Base-by-base conservation (phyloP, 2,888 invertebrate species). In the Cosmopolites sordidus region DNA sequence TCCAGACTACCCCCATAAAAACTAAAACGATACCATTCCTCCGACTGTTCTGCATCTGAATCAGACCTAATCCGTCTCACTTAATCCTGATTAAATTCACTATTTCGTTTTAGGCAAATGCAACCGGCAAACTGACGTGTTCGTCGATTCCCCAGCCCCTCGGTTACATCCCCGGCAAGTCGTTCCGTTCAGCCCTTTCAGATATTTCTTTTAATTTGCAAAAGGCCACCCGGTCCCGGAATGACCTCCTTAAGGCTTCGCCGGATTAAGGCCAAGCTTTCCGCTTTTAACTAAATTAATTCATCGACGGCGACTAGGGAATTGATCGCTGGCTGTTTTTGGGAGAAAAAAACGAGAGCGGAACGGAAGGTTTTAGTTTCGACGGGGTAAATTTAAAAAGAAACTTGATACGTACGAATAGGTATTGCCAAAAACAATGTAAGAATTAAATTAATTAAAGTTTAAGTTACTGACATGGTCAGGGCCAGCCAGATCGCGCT, bases 21-120 rank as follows among this genome's bases (percentile, higher is more conserved):
- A 22, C 22, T 22, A 22, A 22, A 22, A 22, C 22, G 22, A 22
- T 22, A 6, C 33, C 11, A 33, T 5, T 33, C 8, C 33, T 33
- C 33, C 11, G 12, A 12, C 33, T 12, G 12, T 11, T 33, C 12
- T 11, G 33, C 33, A 33, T 33, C 33, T 11, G 12, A 27, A 27
- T 27, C 27, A 9, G n/a, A 12, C 33, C 33, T 33, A 33, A 33
- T 33, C 33, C 33, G 33, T 11, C 33, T 33, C 33, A 33, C 33
- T 33, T 33, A 33, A 33, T 33, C 33, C 33, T 33, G 33, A 33
- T 33, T 33, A 33, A 33, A 33, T 33, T 33, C 12, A 33, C 33
- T 33, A 33, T 33, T 33, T 33, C 33, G 33, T 12, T 33, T 22
- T 33, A 33, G 33, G 33, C n/a, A 33, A 33, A 33, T 33, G 33